Base-by-base conservation (phyloP, 2,113 vertebrate genomes). In the Semnornis frantzii region DNA sequence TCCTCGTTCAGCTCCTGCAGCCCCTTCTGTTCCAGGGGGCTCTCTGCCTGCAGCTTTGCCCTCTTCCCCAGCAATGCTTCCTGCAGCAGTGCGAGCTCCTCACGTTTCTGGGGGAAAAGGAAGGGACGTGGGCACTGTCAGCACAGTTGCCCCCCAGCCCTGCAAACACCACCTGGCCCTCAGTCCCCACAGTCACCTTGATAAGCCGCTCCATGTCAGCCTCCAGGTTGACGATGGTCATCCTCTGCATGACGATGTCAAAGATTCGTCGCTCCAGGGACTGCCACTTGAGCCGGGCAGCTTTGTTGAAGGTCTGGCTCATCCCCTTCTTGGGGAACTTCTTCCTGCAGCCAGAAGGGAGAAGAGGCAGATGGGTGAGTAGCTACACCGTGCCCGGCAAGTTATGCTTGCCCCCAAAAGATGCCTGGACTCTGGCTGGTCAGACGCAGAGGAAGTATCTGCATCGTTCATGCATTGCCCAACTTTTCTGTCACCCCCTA, bases 221-320 rank as follows among this genome's bases (percentile, higher is more conserved):
- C 96, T 99, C 99, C 24, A 99, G 97, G 58, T 99, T 99, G 86
- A 98, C 63, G 0, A 99, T 98, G 83, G 99, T 99, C 98, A 99
- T 99, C 65, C 99, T 98, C 97, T 99, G 99, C 99, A 99, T 99
- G 94, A 99, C 99, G 0, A 99, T 99, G 97, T 99, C 99, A 0
- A 98, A 98, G 62, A 99, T 98, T 74, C 99, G 97, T 23, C 98
- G 97, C 93, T 99, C 99, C 70, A 99, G 97, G 0, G 99, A 96
- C 95, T 99, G 99, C 99, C 99, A 99, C 97, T 99, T 99, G 95
- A 99, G 98, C 50, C 99, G 98, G 0, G 99, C 99, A 0, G 98
- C 97, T 96, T 99, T 99, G 66, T 98, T 98, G 96, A 99, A 98
- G 87, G 96, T 98, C 93, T 98, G 98, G 87, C 97, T 95, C 15